Evolutionary conservation across 2,888 invertebrate genomes (phyloP).

Genomic region (Eupithecia centaureata): DNA sequence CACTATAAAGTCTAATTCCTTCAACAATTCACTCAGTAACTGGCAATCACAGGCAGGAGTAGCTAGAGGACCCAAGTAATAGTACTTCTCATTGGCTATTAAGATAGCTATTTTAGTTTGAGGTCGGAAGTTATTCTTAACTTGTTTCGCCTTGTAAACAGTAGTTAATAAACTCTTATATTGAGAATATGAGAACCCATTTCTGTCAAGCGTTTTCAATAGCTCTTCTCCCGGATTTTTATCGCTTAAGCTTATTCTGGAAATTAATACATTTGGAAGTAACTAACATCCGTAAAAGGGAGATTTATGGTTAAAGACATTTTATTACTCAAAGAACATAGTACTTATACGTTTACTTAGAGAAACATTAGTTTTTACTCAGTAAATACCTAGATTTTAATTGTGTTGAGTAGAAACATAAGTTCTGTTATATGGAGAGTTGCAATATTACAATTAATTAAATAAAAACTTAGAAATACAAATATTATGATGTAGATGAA

Average conservation of each 20-base stretch:
- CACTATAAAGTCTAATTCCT: slow-evolving; percentile 68
- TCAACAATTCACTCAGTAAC: slow-evolving; percentile 63
- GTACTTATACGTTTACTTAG: no score
- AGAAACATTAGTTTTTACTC: no score
- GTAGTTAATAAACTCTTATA: slow-evolving; percentile 56
- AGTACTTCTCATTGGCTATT: slow-evolving; percentile 74
- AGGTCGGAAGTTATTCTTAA: slow-evolving; percentile 56
- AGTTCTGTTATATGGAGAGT: no score
- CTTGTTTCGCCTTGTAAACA: neutral
- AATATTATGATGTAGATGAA: neutral
- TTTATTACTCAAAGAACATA: no score
- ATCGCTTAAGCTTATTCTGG: slow-evolving; percentile 60
- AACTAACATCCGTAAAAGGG: slow-evolving; percentile 5
- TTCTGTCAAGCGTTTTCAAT: slow-evolving; percentile 64
- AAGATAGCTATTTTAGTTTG: slow-evolving; percentile 73
- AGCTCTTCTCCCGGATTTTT: slow-evolving; percentile 68
- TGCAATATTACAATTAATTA: no score
- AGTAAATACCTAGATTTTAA: no score
- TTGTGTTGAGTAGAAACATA: neutral
- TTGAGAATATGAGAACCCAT: slow-evolving; percentile 58
- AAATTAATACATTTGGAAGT: slow-evolving; percentile 36
- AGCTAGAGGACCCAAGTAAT: slow-evolving; percentile 66
- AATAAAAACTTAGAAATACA: neutral
- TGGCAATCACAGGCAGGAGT: slow-evolving; percentile 77
- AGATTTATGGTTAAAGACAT: no score